These are phyloP conservation scores for Apus apus DNA, from an alignment of 2,113 vertebrate species.

Conservation along the genomic window DNA sequence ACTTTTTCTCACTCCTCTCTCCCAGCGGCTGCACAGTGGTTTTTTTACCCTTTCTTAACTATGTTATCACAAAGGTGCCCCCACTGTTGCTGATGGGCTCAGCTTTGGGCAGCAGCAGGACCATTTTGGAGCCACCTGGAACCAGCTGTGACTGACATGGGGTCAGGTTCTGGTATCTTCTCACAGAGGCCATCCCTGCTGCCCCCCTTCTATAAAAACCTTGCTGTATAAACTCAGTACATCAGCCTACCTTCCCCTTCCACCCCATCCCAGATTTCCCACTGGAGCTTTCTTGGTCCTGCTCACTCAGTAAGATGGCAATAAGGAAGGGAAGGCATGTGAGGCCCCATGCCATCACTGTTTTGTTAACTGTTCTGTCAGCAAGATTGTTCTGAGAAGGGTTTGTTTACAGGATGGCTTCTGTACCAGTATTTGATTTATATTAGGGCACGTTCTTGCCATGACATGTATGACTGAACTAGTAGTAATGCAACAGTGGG, in stretches of 20 bases:
- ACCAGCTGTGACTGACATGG: not conserved
- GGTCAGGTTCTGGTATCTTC: not conserved
- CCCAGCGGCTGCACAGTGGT: not conserved
- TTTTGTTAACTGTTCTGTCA: conserved; percentile 35
- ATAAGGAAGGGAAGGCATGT: not conserved
- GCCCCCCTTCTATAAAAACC: not conserved
- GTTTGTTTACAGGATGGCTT: conserved; percentile 26
- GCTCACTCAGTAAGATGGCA: not conserved
- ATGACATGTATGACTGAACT: not conserved
- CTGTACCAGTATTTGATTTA: conserved; percentile 36
- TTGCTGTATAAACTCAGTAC: not conserved
- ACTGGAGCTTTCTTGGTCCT: not conserved
- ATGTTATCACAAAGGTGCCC: not conserved
- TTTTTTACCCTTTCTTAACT: not conserved
- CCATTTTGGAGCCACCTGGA: not conserved
- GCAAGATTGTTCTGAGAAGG: not conserved
- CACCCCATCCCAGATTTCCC: not conserved
- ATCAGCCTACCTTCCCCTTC: fast-evolving
- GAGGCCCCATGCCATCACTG: not conserved
- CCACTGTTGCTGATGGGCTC: not conserved
- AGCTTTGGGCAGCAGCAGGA: not conserved
- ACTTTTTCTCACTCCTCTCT: not conserved
- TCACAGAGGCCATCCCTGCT: not conserved
- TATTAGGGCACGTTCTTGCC: not conserved
- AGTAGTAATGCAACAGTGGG: not conserved